Percentiles rank a stretch among this genome's conserved stretches.
Conservation (phyloP, 2,888 invertebrate species). For the Hartigia nigra region DNA sequence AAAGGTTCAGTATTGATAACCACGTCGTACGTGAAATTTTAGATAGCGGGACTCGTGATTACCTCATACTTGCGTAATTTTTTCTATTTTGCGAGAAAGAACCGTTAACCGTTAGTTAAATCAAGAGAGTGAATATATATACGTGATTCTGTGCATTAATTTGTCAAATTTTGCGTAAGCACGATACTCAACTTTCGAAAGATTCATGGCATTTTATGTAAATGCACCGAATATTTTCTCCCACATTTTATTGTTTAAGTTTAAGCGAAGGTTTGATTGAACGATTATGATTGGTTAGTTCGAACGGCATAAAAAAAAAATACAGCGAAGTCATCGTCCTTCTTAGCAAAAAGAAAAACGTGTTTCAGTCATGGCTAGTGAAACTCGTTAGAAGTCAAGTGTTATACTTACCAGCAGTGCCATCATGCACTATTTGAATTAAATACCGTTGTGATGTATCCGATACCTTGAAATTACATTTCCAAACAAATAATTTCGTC, state of each 20-base stretch:
- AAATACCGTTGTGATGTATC: not conserved
- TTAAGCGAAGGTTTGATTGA: too few relatives aligned
- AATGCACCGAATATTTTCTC: too few relatives aligned
- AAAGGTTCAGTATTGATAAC: not conserved
- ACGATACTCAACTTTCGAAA: too few relatives aligned
- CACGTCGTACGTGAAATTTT: not conserved
- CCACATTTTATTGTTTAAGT: too few relatives aligned
- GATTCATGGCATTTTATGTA: too few relatives aligned
- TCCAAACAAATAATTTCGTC: not conserved
- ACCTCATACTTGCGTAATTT: not conserved
- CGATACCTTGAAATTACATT: not conserved
- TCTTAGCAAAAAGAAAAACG: not conserved
- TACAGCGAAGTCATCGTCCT: not conserved
- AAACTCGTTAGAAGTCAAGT: not conserved
- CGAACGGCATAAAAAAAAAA: not conserved
- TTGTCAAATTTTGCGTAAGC: too few relatives aligned
- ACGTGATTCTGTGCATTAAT: too few relatives aligned
- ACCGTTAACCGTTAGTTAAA: too few relatives aligned
- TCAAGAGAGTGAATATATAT: too few relatives aligned
- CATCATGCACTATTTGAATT: not conserved
- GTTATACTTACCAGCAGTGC: not conserved
- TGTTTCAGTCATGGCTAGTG: not conserved
- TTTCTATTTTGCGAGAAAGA: not conserved
- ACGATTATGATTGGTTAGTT: too few relatives aligned
- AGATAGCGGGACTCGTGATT: not conserved